Evolutionary conservation across 35 echinoderm and acorn worm genomes (phyloP), one percentile per base, ranked within the genome.

Genomic region (Hemicentrotus pulcherrimus): DNA sequence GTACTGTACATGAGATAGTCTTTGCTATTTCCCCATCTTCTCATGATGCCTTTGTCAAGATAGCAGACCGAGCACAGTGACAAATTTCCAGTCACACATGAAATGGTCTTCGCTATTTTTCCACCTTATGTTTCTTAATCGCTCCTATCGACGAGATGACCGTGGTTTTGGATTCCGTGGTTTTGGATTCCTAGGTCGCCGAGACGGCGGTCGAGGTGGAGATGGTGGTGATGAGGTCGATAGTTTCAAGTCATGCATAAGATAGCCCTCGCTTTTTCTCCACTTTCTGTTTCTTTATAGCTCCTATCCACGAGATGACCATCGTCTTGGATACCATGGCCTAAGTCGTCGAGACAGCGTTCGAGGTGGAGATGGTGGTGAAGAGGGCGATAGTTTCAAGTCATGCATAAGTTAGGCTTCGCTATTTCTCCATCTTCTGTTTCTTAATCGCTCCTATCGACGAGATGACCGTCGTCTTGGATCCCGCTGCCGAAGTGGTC

Each of bases 401-500:
- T 24, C 65, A 78, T 78, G 6, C 22, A 78, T 78, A 2, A 78
- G 65, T 30, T 78, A 70, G 65, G 0, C 19, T 28, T 78, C n/a
- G 24, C 18, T 78, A 96, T 87, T 98, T 99, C 31, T 99, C 98
- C 30, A 96, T 5, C 78, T 99, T 99, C 10, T 95, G 97, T 91
- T 99, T 99, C 89, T 99, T 99, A 55, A 99, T 91, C 0, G 97
- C 95, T 31, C 98, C 98, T 7, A 99, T 93, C 6, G 98, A 96
- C 14, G 98, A 96, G 22, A 99, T 99, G 60, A 99, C 97, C 3
- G 95, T 99, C 4, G 97, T 99, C 59, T 97, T 99, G 2, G 94
- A 94, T 32, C 94, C 96, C 13, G 96, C 94, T 5, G 97, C 91
- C 2, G 98, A 96, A 2, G 91, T 91, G 1, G 97, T 95, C 2